phyloP scores from a whole-genome alignment of 2,888 invertebrate species.

The Plemyria rubiginata region DNA sequence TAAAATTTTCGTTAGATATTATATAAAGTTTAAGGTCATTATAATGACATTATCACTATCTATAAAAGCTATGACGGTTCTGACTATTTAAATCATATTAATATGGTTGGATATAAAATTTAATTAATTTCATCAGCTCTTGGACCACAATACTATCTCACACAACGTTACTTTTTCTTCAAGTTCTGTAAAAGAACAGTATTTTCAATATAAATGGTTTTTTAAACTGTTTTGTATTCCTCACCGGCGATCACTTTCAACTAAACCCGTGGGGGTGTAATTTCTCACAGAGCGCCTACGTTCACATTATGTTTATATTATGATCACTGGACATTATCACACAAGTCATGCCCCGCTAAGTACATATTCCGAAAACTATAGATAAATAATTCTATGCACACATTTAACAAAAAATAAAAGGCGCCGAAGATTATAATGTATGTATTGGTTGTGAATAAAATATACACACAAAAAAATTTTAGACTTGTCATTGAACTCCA shows the following conservation, averaged over 20 bases:
- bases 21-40: not conserved
- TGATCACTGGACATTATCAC: constrained; percentile 18
- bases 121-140: too few relatives aligned
- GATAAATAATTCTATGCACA: constrained; percentile 24
- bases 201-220: not conserved
- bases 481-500: not conserved
- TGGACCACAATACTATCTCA: too few relatives aligned
- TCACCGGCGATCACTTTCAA: constrained; percentile 20
- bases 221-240: constrained; percentile 20
- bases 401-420: constrained; percentile 20
- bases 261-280: constrained; percentile 19
- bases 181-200: not conserved
- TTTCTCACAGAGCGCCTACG: constrained; percentile 26
- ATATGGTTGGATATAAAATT: too few relatives aligned
- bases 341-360: constrained; percentile 13
- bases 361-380: constrained; percentile 17
- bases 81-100: too few relatives aligned
- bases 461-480: not conserved
- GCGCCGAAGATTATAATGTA: constrained; percentile 15
- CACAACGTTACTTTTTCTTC: too few relatives aligned
- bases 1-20: not conserved
- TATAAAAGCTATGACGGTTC: not conserved
- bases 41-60: not conserved
- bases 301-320: constrained; percentile 16
- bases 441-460: constrained; percentile 2